phyloP scores from a whole-genome alignment of 2,113 vertebrate genomes.

The Sphyrna mokarran region DNA sequence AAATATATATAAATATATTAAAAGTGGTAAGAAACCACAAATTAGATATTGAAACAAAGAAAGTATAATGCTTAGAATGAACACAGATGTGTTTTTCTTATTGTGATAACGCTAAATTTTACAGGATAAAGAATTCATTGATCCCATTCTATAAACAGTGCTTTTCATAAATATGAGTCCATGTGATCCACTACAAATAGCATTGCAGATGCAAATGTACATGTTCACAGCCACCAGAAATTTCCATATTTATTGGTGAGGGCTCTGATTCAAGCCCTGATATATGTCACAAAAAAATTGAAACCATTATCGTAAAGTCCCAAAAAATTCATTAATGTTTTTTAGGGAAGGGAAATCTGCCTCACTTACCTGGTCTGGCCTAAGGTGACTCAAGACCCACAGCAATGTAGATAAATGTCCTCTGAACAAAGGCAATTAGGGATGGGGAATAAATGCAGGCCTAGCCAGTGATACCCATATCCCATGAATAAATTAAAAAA shows the following conservation, averaged over 20 bases:
- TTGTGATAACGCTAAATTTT: not conserved
- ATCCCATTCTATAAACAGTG: not conserved
- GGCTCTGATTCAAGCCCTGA: not conserved
- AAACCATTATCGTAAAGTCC: not conserved
- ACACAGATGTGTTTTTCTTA: not conserved
- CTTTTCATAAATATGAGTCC: not conserved
- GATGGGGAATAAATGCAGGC: too few species aligned
- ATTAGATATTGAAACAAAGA: not conserved
- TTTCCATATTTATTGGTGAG: not conserved
- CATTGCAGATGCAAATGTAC: not conserved
- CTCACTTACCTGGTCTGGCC: too few species aligned
- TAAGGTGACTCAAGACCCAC: too few species aligned
- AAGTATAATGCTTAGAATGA: not conserved
- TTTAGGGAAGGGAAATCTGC: too few species aligned
- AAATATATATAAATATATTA: not conserved
- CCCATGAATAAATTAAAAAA: too few species aligned
- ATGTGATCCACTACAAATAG: not conserved
- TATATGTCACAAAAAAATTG: not conserved
- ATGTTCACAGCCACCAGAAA: not conserved
- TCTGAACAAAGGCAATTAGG: too few species aligned
- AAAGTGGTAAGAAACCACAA: not conserved
- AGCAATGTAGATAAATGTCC: too few species aligned
- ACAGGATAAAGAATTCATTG: not conserved
- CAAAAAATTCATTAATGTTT: not conserved
- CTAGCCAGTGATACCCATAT: too few species aligned